A percentile compares a stretch with the other conserved stretches of the same genome.
Conservation (phyloP, 2,888 invertebrate genomes). For the Magallana nippona region DNA sequence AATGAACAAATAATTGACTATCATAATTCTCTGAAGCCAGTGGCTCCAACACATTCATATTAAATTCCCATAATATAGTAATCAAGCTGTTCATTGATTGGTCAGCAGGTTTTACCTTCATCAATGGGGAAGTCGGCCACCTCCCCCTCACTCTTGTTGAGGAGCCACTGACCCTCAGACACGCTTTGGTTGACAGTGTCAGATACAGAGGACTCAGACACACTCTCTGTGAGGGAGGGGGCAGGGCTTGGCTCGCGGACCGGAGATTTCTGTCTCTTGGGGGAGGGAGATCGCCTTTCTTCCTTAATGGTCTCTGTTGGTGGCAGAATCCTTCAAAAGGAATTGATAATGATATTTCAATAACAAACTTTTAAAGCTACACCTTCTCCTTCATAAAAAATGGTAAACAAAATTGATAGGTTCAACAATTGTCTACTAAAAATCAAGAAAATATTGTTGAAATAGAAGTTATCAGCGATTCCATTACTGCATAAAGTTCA, state of each 20-base stretch:
- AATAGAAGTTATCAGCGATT: not conserved
- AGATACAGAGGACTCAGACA: conserved; percentile 60
- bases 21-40: no score
- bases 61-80: no score
- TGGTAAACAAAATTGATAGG: no score
- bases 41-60: no score
- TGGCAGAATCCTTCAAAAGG: not conserved
- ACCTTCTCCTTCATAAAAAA: no score
- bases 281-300: conserved; percentile 5
- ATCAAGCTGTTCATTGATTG: no score
- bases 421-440: no score
- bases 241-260: conserved; percentile 53
- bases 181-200: conserved; percentile 73
- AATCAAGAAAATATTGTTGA: no score
- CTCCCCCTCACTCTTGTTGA: conserved; percentile 77
- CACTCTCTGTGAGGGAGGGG: conserved; percentile 58
- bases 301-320: not conserved
- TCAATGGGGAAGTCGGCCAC: conserved; percentile 67
- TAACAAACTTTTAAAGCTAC: no score
- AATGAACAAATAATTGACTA: no score
- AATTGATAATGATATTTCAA: not conserved
- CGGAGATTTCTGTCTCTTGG: conserved; percentile 50
- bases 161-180: conserved; percentile 78
- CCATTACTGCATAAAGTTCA: not conserved
- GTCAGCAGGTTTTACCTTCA: conserved; percentile 56